phyloP scores from a whole-genome alignment of 1,140 invertebrate genomes.

The Drosophila micromelanica region DNA sequence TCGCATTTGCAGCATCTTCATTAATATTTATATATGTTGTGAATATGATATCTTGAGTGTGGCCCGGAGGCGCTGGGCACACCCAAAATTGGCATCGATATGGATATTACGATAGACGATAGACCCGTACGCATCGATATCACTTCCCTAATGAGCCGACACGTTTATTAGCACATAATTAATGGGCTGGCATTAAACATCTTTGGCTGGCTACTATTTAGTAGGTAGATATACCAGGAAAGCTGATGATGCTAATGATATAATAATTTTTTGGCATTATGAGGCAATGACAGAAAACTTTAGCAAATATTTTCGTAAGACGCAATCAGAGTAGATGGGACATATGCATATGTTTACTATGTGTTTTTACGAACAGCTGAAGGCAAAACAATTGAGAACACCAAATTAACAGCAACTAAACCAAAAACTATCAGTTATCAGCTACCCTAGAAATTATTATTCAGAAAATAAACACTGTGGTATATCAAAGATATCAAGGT shows the following conservation, averaged over 20 bases:
- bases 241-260: constrained; percentile 42
- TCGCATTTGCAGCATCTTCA: constrained; percentile 30
- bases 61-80: constrained; percentile 22
- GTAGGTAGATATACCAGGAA: no score
- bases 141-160: constrained; percentile 52
- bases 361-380: no score
- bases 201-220: not conserved
- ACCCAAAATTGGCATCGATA: constrained; percentile 11
- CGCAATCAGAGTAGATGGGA: constrained; percentile 17
- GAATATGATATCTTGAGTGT: not conserved
- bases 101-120: constrained; percentile 2
- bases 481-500: no score
- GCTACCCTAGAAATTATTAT: no score
- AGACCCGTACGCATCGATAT: constrained; percentile 24
- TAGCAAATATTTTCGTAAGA: constrained; percentile 48
- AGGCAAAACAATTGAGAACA: not conserved
- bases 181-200: constrained; percentile 33
- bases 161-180: constrained; percentile 53
- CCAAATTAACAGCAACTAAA: not conserved
- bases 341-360: constrained; percentile 1
- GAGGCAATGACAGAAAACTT: constrained; percentile 54
- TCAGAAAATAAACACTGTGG: no score
- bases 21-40: constrained; percentile 29
- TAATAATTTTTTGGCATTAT: constrained; percentile 45
- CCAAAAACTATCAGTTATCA: no score